Percentiles rank a stretch among this genome's conserved stretches.
Evolutionary conservation across 2,888 invertebrate species (phyloP).

Genomic region (Parascotia fuliginaria): DNA sequence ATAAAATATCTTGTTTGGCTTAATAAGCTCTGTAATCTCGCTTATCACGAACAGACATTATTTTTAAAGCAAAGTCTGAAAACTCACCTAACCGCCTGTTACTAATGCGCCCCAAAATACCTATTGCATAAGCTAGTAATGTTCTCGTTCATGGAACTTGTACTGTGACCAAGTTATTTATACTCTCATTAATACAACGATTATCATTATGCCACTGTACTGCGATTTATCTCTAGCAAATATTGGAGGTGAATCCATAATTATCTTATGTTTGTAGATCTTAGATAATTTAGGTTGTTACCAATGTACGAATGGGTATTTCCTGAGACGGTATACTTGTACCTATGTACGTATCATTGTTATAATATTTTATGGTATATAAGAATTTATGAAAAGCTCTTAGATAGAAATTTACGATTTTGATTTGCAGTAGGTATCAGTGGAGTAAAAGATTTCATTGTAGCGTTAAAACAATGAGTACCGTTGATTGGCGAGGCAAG

Average conservation of each 20-base stretch:
- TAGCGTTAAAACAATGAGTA: slow-evolving; percentile 68
- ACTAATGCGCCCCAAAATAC: slow-evolving; percentile 9
- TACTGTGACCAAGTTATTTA: slow-evolving; percentile 38
- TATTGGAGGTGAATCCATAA: slow-evolving; percentile 76
- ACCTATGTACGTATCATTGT: slow-evolving; percentile 42
- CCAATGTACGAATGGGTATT: slow-evolving; percentile 58
- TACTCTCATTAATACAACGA: slow-evolving; percentile 51
- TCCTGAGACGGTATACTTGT: slow-evolving; percentile 43
- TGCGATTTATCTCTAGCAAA: slow-evolving; percentile 76
- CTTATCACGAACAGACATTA: slow-evolving; percentile 32
- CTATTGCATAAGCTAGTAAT: slow-evolving; percentile 6
- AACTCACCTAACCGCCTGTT: slow-evolving; percentile 9
- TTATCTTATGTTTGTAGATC: slow-evolving; percentile 71
- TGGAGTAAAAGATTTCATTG: slow-evolving; percentile 55
- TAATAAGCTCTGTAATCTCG: slow-evolving; percentile 31
- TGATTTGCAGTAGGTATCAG: slow-evolving; percentile 5
- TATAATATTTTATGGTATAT: slow-evolving; percentile 27
- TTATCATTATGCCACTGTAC: slow-evolving; percentile 66
- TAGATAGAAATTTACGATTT: slow-evolving; percentile 24
- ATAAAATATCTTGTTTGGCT: slow-evolving; percentile 30
- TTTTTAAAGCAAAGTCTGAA: slow-evolving; percentile 20
- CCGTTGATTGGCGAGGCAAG: slow-evolving; percentile 65
- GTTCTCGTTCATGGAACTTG: slow-evolving; percentile 14
- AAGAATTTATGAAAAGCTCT: slow-evolving; percentile 11
- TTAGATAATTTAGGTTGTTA: slow-evolving; percentile 70